Evolutionary conservation across 2,797 vertebrate species (phyloP).

Genomic region (Decapterus maruadsi): DNA sequence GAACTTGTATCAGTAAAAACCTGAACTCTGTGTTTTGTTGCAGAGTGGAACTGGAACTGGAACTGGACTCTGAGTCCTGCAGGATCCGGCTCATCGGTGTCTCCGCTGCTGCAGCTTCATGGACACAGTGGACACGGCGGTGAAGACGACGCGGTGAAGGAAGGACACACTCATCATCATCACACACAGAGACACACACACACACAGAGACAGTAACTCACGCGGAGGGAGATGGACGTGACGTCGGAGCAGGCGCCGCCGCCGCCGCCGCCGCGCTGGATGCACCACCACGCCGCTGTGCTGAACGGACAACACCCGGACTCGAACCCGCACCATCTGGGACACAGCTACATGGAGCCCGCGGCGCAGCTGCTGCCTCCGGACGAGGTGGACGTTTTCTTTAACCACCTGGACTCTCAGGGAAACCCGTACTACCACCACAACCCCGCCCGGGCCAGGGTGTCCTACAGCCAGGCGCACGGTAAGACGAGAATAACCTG

Average conservation of each 20-base stretch:
- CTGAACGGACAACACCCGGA: conserved; percentile 91
- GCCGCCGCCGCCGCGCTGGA: conserved; percentile 93
- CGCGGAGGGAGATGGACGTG: conserved; percentile 78
- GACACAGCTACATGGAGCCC: conserved; percentile 95
- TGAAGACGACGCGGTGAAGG: too few relatives aligned
- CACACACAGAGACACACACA: too few relatives aligned
- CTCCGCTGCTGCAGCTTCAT: too few relatives aligned
- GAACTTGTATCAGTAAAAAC: too few relatives aligned
- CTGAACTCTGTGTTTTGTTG: too few relatives aligned
- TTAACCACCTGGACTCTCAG: conserved; percentile 95
- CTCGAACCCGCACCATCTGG: conserved; percentile 90
- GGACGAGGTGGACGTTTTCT: conserved; percentile 98
- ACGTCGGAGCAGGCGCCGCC: conserved; percentile 92
- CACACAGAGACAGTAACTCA: too few relatives aligned
- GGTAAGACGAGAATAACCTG: conserved; percentile 79
- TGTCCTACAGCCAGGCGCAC: conserved; percentile 96
- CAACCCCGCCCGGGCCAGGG: conserved; percentile 89
- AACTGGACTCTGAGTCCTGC: too few relatives aligned
- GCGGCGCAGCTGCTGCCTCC: conserved; percentile 93
- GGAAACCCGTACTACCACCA: conserved; percentile 96
- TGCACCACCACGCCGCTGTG: conserved; percentile 94
- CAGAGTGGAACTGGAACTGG: too few relatives aligned
- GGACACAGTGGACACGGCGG: too few relatives aligned
- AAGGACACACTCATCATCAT: too few relatives aligned
- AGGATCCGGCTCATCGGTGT: too few relatives aligned